Evolutionary conservation across 2,797 vertebrate genomes (phyloP), one percentile per base, ranked within the genome.

Genomic region (Karalla daura): DNA sequence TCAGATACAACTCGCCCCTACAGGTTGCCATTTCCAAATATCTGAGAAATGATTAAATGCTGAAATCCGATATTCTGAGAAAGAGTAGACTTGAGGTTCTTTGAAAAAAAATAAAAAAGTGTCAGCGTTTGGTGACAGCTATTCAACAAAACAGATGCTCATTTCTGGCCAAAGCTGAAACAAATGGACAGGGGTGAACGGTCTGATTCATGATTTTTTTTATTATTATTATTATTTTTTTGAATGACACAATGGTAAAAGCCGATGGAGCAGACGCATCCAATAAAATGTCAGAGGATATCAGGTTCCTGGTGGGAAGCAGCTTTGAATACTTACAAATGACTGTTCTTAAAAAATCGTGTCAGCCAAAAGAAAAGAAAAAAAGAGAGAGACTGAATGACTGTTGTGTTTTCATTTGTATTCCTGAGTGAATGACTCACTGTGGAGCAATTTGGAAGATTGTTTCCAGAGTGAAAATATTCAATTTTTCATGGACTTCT

Each of bases 1-100:
- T 41, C 46, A 54, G 49, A 63, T 27, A 47, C 5, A 47, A 41
- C 30, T 9, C 39, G 2, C 6, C 18, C 25, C 40, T 58, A 54
- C 41, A 30, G 11, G 21, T 56, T 20, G 37, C 32, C 5, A 25
- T 35, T 56, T 64, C 39, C 23, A 80, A 51, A 75, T 49, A 52
- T 50, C 40, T 49, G 33, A 33, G n/a, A 61, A 41, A 27, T 27
- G 1, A 46, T 18, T 74, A 44, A 3, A 50, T 63, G 33, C 30
- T 47, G 5, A 33, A 43, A 41, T 7, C n/a, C 4, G 25, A 20
- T 32, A 17, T 37, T 49, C 53, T 43, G n/a, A 24, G 23, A 55
- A 61, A 47, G 21, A n/a, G n/a, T 28, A 56, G 40, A 41, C 55
- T 18, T 62, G 25, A 45, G 13, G 13, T 8, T 25, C 36, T 9